Percentiles rank a stretch among this genome's conserved stretches.
phyloP scores from a whole-genome alignment of 2,797 vertebrate species.

The Eurystomus glaucurus region DNA sequence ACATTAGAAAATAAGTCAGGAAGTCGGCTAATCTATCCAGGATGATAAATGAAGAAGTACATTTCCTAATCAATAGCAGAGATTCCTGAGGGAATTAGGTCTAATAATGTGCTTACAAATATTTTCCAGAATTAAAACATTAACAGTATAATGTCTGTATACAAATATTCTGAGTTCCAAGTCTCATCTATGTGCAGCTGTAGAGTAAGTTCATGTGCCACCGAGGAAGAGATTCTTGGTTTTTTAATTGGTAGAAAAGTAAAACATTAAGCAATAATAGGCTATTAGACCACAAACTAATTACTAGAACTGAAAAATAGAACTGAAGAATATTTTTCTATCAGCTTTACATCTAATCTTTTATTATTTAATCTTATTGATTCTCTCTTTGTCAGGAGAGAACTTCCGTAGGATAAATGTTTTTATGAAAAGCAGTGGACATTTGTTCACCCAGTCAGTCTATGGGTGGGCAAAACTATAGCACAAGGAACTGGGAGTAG shows the following conservation, averaged over 20 bases:
- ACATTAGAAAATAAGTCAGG: not conserved
- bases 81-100: not conserved
- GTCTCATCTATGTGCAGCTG: not conserved
- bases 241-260: not conserved
- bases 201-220: not conserved
- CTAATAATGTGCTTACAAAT: not conserved
- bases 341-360: not conserved
- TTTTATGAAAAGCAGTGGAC: not conserved
- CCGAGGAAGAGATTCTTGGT: not conserved
- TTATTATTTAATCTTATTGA: not conserved
- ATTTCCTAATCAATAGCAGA: not conserved
- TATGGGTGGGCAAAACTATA: rapidly evolving
- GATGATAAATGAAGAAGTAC: not conserved
- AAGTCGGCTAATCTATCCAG: not conserved
- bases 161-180: not conserved
- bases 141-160: not conserved
- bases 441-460: not conserved
- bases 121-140: not conserved
- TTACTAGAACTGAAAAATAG: not conserved
- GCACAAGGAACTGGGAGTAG: not conserved
- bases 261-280: not conserved
- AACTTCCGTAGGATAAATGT: not conserved
- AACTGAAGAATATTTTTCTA: not conserved
- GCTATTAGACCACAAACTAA: not conserved
- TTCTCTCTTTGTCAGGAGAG: not conserved